These are phyloP conservation scores for Laticauda laticaudata DNA, from an alignment of 2,113 vertebrate genomes.

Conservation along the genomic window DNA sequence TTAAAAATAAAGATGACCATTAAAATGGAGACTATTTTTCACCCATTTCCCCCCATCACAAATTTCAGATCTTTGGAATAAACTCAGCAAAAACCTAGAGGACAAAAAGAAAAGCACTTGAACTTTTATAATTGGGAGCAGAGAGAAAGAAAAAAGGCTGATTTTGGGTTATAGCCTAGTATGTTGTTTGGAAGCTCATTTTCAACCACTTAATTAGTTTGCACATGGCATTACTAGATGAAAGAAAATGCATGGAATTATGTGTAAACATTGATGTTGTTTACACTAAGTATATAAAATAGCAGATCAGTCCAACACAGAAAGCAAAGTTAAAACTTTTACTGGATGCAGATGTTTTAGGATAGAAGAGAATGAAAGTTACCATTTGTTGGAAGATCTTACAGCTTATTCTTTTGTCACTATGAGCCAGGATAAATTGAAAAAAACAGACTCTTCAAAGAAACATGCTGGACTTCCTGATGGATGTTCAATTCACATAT, in stretches of 20 bases:
- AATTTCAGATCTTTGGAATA: conserved; percentile 1
- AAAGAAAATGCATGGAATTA: not conserved
- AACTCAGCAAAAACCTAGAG: conserved; percentile 1
- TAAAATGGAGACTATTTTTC: not conserved
- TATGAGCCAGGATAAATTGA: not conserved
- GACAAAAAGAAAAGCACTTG: not conserved
- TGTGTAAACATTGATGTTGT: not conserved
- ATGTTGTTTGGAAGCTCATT: not conserved
- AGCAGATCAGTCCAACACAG: not conserved
- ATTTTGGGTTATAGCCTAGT: not conserved
- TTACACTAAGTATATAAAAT: not conserved
- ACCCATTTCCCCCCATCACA: not conserved
- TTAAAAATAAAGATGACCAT: not conserved
- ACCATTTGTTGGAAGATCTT: not conserved
- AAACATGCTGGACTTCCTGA: not conserved
- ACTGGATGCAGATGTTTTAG: not conserved
- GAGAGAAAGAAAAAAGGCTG: conserved; percentile 10
- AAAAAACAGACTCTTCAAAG: not conserved
- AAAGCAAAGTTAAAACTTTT: not conserved
- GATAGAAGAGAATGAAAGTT: not conserved
- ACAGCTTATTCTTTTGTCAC: not conserved
- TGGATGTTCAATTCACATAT: not conserved
- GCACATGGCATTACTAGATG: not conserved
- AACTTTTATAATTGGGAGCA: not conserved
- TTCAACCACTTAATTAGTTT: not conserved